phyloP scores from a whole-genome alignment of 2,113 vertebrate species.

The Leiothrix lutea region DNA sequence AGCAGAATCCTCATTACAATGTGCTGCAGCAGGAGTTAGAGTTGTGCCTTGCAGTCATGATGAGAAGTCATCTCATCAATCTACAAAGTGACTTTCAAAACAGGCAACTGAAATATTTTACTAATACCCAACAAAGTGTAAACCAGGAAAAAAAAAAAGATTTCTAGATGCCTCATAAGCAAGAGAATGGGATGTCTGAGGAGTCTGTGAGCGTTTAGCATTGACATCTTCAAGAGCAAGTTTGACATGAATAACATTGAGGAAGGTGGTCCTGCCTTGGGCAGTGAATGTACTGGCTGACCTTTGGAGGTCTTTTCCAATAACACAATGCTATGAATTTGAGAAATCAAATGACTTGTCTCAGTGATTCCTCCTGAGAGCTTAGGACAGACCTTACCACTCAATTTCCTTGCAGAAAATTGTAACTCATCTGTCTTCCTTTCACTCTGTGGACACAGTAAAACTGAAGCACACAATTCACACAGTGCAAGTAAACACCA shows the following conservation, averaged over 20 bases:
- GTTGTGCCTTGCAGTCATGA: too few relatives aligned
- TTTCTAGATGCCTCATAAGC: neutral
- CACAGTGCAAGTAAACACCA: neutral
- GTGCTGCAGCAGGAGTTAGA: too few relatives aligned
- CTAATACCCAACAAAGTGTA: too few relatives aligned
- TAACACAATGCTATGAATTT: neutral
- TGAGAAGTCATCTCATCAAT: too few relatives aligned
- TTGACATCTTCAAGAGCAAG: neutral
- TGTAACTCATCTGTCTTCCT: constrained; percentile 29
- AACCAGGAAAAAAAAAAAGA: too few relatives aligned
- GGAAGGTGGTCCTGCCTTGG: neutral
- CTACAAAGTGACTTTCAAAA: too few relatives aligned
- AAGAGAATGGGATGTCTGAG: neutral
- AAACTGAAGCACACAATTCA: neutral
- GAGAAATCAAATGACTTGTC: neutral
- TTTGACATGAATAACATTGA: neutral
- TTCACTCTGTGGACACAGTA: neutral
- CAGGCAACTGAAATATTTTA: too few relatives aligned
- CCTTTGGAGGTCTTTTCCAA: neutral
- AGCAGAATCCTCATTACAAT: too few relatives aligned
- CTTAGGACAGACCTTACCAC: neutral
- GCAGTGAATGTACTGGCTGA: neutral
- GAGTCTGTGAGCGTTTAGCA: neutral
- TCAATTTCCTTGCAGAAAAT: constrained; percentile 12
- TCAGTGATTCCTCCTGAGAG: neutral